A percentile compares a stretch with the other conserved stretches of the same genome.
Evolutionary conservation across 2,797 vertebrate species (phyloP).

Genomic region (Paguma larvata): DNA sequence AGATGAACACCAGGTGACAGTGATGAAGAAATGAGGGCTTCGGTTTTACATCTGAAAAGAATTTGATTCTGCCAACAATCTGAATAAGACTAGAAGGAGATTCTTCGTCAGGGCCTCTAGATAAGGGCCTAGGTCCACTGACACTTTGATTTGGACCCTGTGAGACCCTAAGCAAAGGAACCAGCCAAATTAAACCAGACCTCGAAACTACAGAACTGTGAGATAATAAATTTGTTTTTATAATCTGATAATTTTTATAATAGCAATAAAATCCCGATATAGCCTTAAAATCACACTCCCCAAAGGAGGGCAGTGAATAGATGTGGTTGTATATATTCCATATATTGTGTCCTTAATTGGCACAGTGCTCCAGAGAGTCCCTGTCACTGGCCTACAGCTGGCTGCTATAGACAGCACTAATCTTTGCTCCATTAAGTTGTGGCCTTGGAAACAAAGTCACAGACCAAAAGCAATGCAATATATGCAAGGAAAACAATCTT

Average conservation of each 20-base stretch:
- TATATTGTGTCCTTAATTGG: not conserved
- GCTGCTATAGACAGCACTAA: not conserved
- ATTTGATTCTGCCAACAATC: not conserved
- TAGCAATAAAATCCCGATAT: not conserved
- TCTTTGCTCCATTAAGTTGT: not conserved
- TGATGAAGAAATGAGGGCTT: not conserved
- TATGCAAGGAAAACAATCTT: not conserved
- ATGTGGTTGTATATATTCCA: not conserved
- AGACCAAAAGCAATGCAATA: not conserved
- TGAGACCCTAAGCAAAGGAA: not conserved
- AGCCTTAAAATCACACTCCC: not conserved
- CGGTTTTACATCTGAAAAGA: not conserved
- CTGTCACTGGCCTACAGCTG: not conserved
- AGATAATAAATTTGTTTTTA: not conserved
- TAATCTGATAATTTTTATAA: not conserved
- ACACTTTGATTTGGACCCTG: not conserved
- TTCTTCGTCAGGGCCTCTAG: not conserved
- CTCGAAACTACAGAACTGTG: not conserved
- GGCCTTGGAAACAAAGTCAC: not conserved
- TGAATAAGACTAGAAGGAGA: not conserved
- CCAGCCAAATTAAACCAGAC: not conserved
- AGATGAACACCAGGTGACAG: not conserved
- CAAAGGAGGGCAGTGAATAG: not conserved
- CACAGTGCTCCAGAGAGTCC: not conserved
- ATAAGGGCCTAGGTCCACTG: not conserved